Conservation (phyloP, 1,140 invertebrate species). For the Papilio aristodemus region DNA sequence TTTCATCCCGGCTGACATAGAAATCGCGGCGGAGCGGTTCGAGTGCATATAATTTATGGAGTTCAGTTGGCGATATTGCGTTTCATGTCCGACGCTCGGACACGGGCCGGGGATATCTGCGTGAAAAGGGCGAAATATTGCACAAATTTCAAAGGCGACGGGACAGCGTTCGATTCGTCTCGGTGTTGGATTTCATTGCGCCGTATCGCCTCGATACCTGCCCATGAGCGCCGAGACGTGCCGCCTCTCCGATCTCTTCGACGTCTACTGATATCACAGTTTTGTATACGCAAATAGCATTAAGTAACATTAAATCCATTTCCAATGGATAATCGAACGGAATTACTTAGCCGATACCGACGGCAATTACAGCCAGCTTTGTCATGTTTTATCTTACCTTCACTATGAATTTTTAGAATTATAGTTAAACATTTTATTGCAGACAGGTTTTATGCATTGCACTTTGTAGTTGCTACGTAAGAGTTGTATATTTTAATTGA, state of each 20-base stretch:
- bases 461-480: neutral
- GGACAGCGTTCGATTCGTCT: constrained; percentile 76
- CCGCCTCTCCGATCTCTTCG: constrained; percentile 43
- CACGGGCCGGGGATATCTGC: constrained; percentile 69
- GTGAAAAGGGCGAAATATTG: constrained; percentile 79
- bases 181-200: constrained; percentile 78
- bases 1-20: constrained; percentile 61
- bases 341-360: constrained; percentile 11
- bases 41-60: constrained; percentile 73
- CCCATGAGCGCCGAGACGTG: constrained; percentile 57
- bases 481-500: neutral
- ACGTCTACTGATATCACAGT: constrained; percentile 68
- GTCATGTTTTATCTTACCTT: constrained; percentile 19
- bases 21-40: constrained; percentile 51
- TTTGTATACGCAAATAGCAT: constrained; percentile 50
- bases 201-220: constrained; percentile 61
- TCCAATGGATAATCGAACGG: constrained; percentile 38
- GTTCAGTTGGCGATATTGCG: constrained; percentile 74
- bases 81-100: constrained; percentile 76
- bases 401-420: neutral
- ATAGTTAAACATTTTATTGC: neutral
- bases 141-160: constrained; percentile 76
- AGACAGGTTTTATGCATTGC: neutral
- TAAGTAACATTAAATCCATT: constrained; percentile 54
- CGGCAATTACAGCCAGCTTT: constrained; percentile 19